Conservation (phyloP, 2,113 vertebrate species). For the Variabilichromis moorii region DNA sequence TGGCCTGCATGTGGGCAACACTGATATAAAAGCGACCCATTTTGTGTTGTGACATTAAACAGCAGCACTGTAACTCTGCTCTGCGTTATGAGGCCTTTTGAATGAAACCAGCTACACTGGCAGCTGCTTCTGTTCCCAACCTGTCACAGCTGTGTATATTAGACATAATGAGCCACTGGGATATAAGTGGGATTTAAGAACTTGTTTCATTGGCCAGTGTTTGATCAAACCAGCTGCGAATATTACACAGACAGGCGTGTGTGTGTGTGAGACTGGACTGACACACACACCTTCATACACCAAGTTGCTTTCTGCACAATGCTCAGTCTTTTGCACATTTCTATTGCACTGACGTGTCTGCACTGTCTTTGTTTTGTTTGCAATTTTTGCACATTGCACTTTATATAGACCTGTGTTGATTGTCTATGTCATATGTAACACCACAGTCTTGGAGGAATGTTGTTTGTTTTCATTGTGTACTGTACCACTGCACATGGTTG, state of each 20-base stretch:
- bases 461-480: not conserved
- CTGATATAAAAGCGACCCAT: not conserved
- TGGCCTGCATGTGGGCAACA: not conserved
- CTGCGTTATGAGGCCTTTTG: not conserved
- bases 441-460: not conserved
- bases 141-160: not conserved
- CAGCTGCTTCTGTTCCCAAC: not conserved
- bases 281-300: not conserved
- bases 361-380: not conserved
- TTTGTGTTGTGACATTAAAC: not conserved
- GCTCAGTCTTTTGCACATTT: not conserved
- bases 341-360: not conserved
- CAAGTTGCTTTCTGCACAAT: not conserved
- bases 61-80: not conserved
- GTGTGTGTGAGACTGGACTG: not conserved
- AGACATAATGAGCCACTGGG: not conserved
- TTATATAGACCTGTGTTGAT: not conserved
- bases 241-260: not conserved
- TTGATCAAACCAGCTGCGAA: slow-evolving; percentile 30
- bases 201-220: not conserved
- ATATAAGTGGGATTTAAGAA: not conserved
- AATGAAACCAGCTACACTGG: not conserved
- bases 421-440: not conserved
- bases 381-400: not conserved
- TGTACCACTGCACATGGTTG: not conserved